A percentile compares a stretch with the other conserved stretches of the same genome.
Evolutionary conservation across 2,113 vertebrate species (phyloP).

Genomic region (Actinemys pallida): DNA sequence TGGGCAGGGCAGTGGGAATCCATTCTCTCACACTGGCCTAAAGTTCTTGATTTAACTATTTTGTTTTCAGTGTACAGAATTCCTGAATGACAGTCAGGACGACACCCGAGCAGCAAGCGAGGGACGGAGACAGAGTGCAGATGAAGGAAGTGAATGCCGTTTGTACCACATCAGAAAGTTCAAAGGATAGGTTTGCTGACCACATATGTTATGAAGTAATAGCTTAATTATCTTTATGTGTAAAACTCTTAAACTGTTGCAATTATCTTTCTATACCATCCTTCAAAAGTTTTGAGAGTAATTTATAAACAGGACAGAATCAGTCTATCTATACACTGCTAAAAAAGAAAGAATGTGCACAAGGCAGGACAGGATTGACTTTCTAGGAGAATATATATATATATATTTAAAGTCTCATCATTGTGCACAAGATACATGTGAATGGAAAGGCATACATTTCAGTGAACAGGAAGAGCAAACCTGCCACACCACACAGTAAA

Average conservation of each 20-base stretch:
- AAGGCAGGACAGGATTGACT: neutral
- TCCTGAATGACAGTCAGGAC: neutral
- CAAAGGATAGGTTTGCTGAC: neutral
- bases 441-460: neutral
- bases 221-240: neutral
- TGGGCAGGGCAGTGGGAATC: neutral
- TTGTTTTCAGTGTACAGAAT: slow-evolving; percentile 28
- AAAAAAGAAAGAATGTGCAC: neutral
- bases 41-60: slow-evolving; percentile 37
- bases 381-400: fast-evolving
- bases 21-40: neutral
- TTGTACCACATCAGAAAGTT: neutral
- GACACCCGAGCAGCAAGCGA: neutral
- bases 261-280: neutral
- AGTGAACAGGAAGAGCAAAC: neutral
- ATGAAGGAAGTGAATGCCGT: neutral
- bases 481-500: neutral
- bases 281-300: neutral
- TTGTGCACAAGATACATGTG: neutral
- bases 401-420: neutral
- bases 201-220: neutral
- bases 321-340: neutral
- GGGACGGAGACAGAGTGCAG: neutral
- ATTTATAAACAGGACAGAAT: neutral
- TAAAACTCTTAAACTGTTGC: neutral